phyloP scores from a whole-genome alignment of 1,140 invertebrate genomes.

The Cydia pomonella region DNA sequence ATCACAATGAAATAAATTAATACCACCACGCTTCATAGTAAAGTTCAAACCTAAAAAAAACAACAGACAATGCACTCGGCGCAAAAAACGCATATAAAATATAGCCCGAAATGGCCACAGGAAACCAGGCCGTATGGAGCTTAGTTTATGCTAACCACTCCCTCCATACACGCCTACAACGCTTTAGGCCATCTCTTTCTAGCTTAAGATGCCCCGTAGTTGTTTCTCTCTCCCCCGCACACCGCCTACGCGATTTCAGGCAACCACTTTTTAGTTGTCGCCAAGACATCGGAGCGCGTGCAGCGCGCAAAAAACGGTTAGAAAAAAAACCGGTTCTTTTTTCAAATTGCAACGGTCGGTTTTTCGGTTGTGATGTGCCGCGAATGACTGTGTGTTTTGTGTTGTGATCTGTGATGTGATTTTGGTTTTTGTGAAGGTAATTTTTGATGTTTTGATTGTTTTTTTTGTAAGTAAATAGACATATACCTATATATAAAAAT shows the following conservation, averaged over 20 bases:
- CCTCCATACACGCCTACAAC: conserved; percentile 60
- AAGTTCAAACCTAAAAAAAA: conserved; percentile 56
- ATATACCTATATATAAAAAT: not conserved
- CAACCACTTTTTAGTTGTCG: conserved; percentile 72
- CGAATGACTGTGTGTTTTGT: conserved; percentile 51
- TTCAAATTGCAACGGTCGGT: conserved; percentile 45
- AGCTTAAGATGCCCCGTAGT: conserved; percentile 32
- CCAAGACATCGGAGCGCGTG: conserved; percentile 62
- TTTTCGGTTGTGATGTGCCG: conserved; percentile 48
- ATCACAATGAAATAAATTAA: conserved; percentile 52
- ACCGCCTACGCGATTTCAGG: conserved; percentile 70
- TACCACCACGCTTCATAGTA: conserved; percentile 48
- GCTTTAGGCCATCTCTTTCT: conserved; percentile 48
- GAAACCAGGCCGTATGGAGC: conserved; percentile 26
- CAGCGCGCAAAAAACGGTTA: conserved; percentile 45
- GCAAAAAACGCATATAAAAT: conserved; percentile 70
- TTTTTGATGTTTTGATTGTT: conserved; percentile 38
- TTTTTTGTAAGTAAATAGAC: conserved; percentile 5
- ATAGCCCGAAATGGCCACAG: conserved; percentile 46
- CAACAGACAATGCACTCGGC: conserved; percentile 66
- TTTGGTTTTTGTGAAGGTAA: conserved; percentile 59
- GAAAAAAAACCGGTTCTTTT: conserved; percentile 47
- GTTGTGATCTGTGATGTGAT: conserved; percentile 53
- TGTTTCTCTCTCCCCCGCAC: conserved; percentile 55
- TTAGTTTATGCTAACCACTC: conserved; percentile 69